These are phyloP conservation scores for Cotesia typhae DNA, from an alignment of 1,140 invertebrate genomes.

Conservation along the genomic window DNA sequence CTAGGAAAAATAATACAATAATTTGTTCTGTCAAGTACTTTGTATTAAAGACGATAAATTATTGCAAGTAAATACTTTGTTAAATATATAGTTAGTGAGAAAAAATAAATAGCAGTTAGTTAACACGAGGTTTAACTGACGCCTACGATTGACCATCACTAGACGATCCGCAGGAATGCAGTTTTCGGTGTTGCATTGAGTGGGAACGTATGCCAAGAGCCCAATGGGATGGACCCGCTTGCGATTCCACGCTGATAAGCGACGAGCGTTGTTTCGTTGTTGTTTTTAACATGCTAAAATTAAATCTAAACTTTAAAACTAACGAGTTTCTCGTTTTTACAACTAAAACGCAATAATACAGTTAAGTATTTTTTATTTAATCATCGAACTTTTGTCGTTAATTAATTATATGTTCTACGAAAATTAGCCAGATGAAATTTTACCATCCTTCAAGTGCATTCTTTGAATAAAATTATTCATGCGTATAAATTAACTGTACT, in stretches of 20 bases:
- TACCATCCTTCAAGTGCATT: too few species aligned
- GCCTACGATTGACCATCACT: constrained; percentile 44
- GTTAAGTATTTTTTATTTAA: neutral
- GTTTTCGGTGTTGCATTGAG: constrained; percentile 46
- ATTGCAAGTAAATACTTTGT: constrained; percentile 9
- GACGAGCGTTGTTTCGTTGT: constrained; percentile 18
- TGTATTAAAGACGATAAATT: neutral
- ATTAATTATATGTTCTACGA: too few species aligned
- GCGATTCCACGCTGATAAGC: constrained; percentile 52
- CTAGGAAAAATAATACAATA: too few species aligned
- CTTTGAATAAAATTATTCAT: too few species aligned
- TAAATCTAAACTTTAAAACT: constrained; percentile 13
- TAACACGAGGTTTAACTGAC: constrained; percentile 32
- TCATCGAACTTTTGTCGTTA: too few species aligned
- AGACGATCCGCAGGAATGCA: constrained; percentile 54
- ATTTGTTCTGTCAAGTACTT: too few species aligned
- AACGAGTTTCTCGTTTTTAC: neutral
- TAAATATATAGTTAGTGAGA: neutral
- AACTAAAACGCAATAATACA: neutral
- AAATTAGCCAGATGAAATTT: too few species aligned
- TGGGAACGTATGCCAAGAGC: constrained; percentile 43
- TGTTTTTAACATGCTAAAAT: constrained; percentile 20
- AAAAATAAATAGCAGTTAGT: constrained; percentile 15
- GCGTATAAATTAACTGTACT: too few species aligned
- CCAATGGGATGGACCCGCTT: constrained; percentile 27